A percentile compares a stretch with the other conserved stretches of the same genome.
Evolutionary conservation across 1,140 invertebrate species (phyloP).

Genomic region (Littorina saxatilis): DNA sequence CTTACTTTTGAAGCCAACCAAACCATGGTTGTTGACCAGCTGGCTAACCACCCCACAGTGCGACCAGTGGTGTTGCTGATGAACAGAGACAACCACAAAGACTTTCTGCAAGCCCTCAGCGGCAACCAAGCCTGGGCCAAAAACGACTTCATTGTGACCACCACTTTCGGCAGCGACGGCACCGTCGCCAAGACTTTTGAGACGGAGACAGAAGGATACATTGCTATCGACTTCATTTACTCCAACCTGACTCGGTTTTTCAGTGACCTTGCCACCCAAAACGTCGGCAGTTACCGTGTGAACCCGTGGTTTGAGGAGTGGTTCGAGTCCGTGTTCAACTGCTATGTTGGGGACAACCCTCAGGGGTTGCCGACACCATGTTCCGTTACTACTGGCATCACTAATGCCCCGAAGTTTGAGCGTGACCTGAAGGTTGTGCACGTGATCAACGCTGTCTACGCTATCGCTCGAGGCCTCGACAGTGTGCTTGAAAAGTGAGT

Average conservation of each 20-base stretch:
- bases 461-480: slow-evolving; percentile 62
- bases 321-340: slow-evolving; percentile 64
- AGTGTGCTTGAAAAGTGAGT: slow-evolving; percentile 52
- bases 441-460: slow-evolving; percentile 65
- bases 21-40: slow-evolving; percentile 38
- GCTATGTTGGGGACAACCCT: slow-evolving; percentile 49
- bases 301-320: slow-evolving; percentile 73
- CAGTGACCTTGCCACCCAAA: slow-evolving; percentile 52
- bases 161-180: slow-evolving; percentile 41
- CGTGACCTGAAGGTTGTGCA: slow-evolving; percentile 39
- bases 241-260: slow-evolving; percentile 52
- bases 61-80: slow-evolving; percentile 58
- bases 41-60: slow-evolving; percentile 50
- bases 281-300: slow-evolving; percentile 47
- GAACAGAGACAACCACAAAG: slow-evolving; percentile 31
- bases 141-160: slow-evolving; percentile 53
- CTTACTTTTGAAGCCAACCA: slow-evolving; percentile 40
- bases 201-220: slow-evolving; percentile 54
- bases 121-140: slow-evolving; percentile 36
- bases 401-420: slow-evolving; percentile 40
- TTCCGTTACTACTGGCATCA: slow-evolving; percentile 34
- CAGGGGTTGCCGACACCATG: not conserved
- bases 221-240: slow-evolving; percentile 48
- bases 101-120: slow-evolving; percentile 53
- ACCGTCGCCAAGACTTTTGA: slow-evolving; percentile 50